Evolutionary conservation across 2,888 invertebrate species (phyloP).

Genomic region (Lithophane ornitopus): DNA sequence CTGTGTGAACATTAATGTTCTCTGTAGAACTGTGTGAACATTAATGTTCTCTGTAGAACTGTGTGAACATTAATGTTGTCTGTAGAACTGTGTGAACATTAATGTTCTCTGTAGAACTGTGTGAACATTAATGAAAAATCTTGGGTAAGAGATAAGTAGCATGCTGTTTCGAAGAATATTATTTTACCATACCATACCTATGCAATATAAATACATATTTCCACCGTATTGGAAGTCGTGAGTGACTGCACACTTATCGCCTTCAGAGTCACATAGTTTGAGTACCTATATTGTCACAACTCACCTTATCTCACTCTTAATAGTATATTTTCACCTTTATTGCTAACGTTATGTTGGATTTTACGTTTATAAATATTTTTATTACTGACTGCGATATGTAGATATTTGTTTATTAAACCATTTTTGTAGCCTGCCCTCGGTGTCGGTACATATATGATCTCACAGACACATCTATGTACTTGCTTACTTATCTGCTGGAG

Average conservation of each 20-base stretch:
- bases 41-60: neutral
- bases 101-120: neutral
- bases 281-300: constrained; percentile 7
- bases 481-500: neutral
- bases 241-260: constrained; percentile 12
- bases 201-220: neutral
- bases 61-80: neutral
- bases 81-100: too few relatives aligned
- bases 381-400: neutral
- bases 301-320: constrained; percentile 22
- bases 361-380: constrained; percentile 27
- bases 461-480: neutral
- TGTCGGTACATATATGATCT: neutral
- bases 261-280: neutral
- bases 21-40: too few relatives aligned
- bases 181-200: neutral
- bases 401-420: neutral
- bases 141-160: neutral
- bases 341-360: constrained; percentile 21
- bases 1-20: neutral
- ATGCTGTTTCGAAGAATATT: neutral
- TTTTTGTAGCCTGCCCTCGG: too few relatives aligned
- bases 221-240: neutral
- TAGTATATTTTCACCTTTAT: constrained; percentile 14
- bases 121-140: neutral